phyloP scores from a whole-genome alignment of 1,140 invertebrate genomes.

The Venturia canescens region DNA sequence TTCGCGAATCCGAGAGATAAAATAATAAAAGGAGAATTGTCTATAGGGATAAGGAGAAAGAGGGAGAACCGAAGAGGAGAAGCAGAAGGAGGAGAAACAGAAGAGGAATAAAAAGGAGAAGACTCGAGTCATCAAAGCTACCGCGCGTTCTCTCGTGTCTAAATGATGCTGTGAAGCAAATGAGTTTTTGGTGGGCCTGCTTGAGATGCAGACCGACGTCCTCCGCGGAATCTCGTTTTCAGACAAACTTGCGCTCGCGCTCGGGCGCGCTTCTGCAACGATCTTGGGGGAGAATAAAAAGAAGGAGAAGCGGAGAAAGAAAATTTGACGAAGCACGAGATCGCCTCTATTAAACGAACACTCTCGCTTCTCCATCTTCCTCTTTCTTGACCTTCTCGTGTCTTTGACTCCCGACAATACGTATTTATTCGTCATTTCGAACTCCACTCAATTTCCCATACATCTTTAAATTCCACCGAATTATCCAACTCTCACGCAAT shows the following conservation, averaged over 20 bases:
- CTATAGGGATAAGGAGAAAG: background rate
- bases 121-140: conserved; percentile 23
- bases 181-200: conserved; percentile 54
- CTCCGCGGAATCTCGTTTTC: conserved; percentile 55
- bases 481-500: too few relatives aligned
- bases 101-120: background rate
- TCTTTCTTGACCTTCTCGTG: too few relatives aligned
- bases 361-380: too few relatives aligned
- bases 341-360: background rate
- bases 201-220: conserved; percentile 54
- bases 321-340: conserved; percentile 1
- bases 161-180: conserved; percentile 54
- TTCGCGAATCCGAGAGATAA: too few relatives aligned
- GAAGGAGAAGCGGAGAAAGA: background rate
- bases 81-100: background rate
- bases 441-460: too few relatives aligned
- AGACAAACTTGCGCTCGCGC: conserved; percentile 29
- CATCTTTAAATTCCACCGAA: too few relatives aligned
- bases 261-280: conserved; percentile 21
- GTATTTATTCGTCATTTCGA: too few relatives aligned
- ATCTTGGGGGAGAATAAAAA: background rate
- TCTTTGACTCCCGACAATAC: too few relatives aligned
- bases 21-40: too few relatives aligned
- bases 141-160: conserved; percentile 43
- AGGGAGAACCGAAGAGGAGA: background rate